Conservation (phyloP, 2,797 vertebrate genomes). For the Cheirogaleus major region DNA sequence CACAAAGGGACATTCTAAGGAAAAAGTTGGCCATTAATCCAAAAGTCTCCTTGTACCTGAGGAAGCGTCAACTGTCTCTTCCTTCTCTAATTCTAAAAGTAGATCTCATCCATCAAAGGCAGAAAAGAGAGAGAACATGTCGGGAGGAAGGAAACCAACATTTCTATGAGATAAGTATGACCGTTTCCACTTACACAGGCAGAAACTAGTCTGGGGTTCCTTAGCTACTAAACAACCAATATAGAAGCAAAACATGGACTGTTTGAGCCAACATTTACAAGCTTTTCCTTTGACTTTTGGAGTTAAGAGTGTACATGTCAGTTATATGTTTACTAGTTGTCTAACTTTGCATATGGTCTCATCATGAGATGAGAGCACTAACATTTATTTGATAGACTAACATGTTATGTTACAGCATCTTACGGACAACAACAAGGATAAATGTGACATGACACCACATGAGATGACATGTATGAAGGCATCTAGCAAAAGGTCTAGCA, state of each 20-base stretch:
- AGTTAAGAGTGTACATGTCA: not conserved
- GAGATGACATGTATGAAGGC: not conserved
- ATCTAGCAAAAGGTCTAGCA: not conserved
- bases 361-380: not conserved
- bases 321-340: not conserved
- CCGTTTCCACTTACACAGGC: not conserved
- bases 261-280: not conserved
- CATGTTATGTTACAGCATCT: not conserved
- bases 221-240: not conserved
- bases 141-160: not conserved
- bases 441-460: not conserved
- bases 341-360: not conserved
- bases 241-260: not conserved
- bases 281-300: not conserved
- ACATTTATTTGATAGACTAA: not conserved
- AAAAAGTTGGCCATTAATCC: constrained; percentile 5
- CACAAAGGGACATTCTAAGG: not conserved
- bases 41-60: constrained; percentile 31
- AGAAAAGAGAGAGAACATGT: not conserved
- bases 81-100: constrained; percentile 37
- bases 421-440: not conserved
- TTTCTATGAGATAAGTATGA: not conserved
- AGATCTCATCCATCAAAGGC: not conserved
- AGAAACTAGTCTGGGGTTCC: not conserved
- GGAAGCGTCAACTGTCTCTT: not conserved